Evolutionary conservation across 2,797 vertebrate genomes (phyloP).

Genomic region (Gobionotothen gibberifrons): DNA sequence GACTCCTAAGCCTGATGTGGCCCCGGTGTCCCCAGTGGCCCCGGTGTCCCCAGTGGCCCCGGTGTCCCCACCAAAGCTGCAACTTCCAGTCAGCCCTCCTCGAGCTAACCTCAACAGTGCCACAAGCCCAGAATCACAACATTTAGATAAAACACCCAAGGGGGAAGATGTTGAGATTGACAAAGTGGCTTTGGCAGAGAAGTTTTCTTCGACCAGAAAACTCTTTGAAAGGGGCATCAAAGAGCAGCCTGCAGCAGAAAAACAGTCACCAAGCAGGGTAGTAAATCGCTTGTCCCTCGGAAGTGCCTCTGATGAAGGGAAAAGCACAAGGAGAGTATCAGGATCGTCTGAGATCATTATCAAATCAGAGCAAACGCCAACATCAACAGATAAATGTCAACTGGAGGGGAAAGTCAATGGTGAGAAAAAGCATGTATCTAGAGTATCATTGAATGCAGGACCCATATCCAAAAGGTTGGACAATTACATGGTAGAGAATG

Average conservation of each 20-base stretch:
- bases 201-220: conserved; percentile 94
- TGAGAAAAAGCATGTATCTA: conserved; percentile 70
- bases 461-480: conserved; percentile 91
- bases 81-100: conserved; percentile 79
- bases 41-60: conserved; percentile 30
- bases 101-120: conserved; percentile 80
- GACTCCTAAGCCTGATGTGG: conserved; percentile 75
- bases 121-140: conserved; percentile 74
- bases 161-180: conserved; percentile 91
- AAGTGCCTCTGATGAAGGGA: conserved; percentile 84
- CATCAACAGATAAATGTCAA: conserved; percentile 56
- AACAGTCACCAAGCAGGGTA: conserved; percentile 78
- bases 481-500: conserved; percentile 87
- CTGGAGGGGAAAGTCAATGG: conserved; percentile 71
- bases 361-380: conserved; percentile 78
- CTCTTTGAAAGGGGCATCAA: conserved; percentile 92
- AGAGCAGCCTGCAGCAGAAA: conserved; percentile 84
- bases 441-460: conserved; percentile 87
- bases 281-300: conserved; percentile 78
- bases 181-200: conserved; percentile 92
- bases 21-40: conserved; percentile 71
- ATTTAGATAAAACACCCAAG: conserved; percentile 85
- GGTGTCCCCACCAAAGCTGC: conserved; percentile 79
- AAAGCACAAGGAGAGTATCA: conserved; percentile 76
- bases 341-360: conserved; percentile 79